Percentiles rank a stretch among this genome's conserved stretches.
Conservation (phyloP, 2,113 vertebrate genomes). For the Halcyon malimbica region DNA sequence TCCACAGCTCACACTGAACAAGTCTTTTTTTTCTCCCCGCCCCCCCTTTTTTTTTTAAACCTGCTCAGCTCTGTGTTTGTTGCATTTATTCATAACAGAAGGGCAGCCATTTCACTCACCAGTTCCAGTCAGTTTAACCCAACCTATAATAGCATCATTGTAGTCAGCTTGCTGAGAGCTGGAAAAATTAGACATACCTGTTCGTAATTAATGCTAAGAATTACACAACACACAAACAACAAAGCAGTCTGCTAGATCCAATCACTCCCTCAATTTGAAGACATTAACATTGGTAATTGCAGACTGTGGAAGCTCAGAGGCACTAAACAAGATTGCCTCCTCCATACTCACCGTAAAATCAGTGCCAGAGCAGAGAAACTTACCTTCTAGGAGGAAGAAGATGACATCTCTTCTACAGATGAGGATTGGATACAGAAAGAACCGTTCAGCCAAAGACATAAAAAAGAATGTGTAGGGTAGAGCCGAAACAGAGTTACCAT, state of each 20-base stretch:
- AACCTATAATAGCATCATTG: constrained; percentile 22
- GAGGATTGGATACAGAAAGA: neutral
- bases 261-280: constrained; percentile 21
- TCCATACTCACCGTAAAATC: neutral
- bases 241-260: constrained; percentile 20
- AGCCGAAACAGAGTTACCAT: neutral
- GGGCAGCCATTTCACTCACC: constrained; percentile 22
- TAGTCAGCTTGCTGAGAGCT: constrained; percentile 51
- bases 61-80: neutral
- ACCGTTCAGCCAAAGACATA: neutral
- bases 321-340: neutral
- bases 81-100: constrained; percentile 27
- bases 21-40: neutral
- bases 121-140: constrained; percentile 38
- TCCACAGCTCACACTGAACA: neutral
- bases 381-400: neutral
- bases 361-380: neutral
- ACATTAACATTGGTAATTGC: constrained; percentile 29
- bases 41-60: neutral
- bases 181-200: constrained; percentile 65
- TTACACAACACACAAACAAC: constrained; percentile 51
- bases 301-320: neutral
- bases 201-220: constrained; percentile 29
- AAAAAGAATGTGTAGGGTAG: neutral
- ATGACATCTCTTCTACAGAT: neutral